Evolutionary conservation across 2,888 invertebrate species (phyloP).

Genomic region (Apoda limacodes): DNA sequence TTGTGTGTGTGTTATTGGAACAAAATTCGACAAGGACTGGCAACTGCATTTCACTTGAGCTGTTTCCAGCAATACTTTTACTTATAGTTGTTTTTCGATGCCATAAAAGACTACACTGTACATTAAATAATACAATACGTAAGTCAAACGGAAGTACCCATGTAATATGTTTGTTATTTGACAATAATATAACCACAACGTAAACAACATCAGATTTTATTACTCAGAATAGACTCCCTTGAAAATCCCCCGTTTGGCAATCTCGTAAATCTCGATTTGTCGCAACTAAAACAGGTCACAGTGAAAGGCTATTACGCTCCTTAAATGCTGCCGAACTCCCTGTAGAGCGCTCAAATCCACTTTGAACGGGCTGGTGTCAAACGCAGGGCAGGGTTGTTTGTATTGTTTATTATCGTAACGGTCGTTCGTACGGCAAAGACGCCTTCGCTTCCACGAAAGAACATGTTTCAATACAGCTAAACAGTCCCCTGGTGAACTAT

Average conservation of each 20-base stretch:
- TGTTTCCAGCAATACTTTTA: too few species aligned
- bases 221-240: slow-evolving; percentile 44
- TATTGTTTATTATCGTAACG: slow-evolving; percentile 68
- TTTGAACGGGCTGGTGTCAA: slow-evolving; percentile 67
- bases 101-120: slow-evolving; percentile 20
- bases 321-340: slow-evolving; percentile 67
- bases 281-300: slow-evolving; percentile 69
- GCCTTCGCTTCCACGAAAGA: slow-evolving; percentile 36
- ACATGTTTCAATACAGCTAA: slow-evolving; percentile 55
- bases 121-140: slow-evolving; percentile 26
- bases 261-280: slow-evolving; percentile 69
- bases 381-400: slow-evolving; percentile 66
- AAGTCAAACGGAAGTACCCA: too few species aligned
- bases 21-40: too few species aligned
- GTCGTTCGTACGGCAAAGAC: slow-evolving; percentile 58
- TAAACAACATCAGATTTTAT: slow-evolving; percentile 62
- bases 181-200: slow-evolving; percentile 36
- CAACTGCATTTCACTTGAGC: too few species aligned
- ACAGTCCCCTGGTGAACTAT: slow-evolving; percentile 35
- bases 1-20: too few species aligned
- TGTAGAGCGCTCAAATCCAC: slow-evolving; percentile 65
- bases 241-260: slow-evolving; percentile 50
- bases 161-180: too few species aligned
- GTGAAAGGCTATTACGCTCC: slow-evolving; percentile 65
- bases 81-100: too few species aligned